Evolutionary conservation across 1,140 invertebrate species (phyloP), one percentile per base, ranked within the genome.

Genomic region (Magallana angulata): DNA sequence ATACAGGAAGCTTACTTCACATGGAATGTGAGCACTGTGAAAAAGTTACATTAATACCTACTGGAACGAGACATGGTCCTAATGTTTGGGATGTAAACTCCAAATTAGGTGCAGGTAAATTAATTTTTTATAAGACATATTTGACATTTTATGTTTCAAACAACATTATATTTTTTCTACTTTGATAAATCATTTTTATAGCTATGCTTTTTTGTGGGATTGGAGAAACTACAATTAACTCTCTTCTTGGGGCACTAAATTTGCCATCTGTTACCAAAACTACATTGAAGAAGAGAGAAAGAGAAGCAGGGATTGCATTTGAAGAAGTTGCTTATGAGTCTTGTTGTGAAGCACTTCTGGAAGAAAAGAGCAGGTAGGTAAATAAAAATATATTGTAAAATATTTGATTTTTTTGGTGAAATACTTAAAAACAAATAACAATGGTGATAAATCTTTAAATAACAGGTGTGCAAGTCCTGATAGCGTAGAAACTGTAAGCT

Each of bases 1-100:
- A 64, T 64, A 64, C 60, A 64, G 60, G 60, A n/a, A 64, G 60
- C 18, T 6, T 64, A n/a, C 60, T 64, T 64, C 60, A 64, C 14
- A 16, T 64, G 11, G 18, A 16, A 64, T 64, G 60, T 64, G 60
- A 6, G 0, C 60, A 64, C 16, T 64, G 60, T 64, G 1, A 16
- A 64, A 64, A 64, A 0, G 60, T 64, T 16, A 64, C 60, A 64
- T 8, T 64, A 7, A 18, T 64, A 1, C 12, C 60, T 64, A 64
- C 16, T 64, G 60, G 60, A n/a, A 64, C 16, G 18, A 1, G 16
- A 16, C 60, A 64, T 64, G 60, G 60, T 18, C 60, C 11, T n/a
- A 64, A 64, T 64, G 60, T 64, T n/a, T 64, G 16, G 60, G 60
- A 64, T 64, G 16, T 64, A 18, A 64, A 16, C 18, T 64, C 60